A percentile compares a stretch with the other conserved stretches of the same genome.
phyloP scores from a whole-genome alignment of 1,140 invertebrate genomes.

The Atta cephalotes region DNA sequence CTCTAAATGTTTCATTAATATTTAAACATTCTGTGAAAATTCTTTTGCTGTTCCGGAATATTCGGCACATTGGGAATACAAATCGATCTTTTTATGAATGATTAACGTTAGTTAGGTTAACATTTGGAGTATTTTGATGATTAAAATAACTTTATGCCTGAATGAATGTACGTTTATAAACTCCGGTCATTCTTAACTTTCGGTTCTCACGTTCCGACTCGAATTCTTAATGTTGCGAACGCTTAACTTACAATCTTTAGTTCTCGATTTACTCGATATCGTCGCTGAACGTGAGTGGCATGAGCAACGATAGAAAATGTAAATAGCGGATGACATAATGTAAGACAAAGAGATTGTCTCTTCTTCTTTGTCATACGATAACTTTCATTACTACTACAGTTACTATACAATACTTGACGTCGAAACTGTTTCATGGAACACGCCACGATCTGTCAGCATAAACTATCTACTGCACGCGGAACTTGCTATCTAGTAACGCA shows the following conservation, averaged over 20 bases:
- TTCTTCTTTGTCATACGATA: neutral
- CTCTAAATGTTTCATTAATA: no score
- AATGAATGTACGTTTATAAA: neutral
- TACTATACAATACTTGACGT: neutral
- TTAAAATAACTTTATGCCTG: neutral
- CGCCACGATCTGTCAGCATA: neutral
- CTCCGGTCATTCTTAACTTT: neutral
- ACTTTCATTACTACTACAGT: neutral
- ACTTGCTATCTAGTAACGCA: neutral
- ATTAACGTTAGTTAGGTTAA: no score
- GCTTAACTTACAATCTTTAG: neutral
- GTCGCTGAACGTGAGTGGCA: neutral
- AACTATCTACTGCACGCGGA: neutral
- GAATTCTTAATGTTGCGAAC: neutral
- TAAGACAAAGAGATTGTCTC: neutral
- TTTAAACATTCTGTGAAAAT: no score
- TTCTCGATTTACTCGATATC: neutral
- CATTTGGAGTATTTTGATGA: neutral
- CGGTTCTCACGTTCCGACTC: neutral
- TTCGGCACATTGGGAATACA: no score
- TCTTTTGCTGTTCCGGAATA: no score
- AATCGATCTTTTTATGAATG: no score
- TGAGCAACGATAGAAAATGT: neutral
- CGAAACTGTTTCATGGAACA: neutral
- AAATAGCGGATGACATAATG: slow-evolving; percentile 18